Evolutionary conservation across 2,888 invertebrate species (phyloP).

Genomic region (Eulithis testata): DNA sequence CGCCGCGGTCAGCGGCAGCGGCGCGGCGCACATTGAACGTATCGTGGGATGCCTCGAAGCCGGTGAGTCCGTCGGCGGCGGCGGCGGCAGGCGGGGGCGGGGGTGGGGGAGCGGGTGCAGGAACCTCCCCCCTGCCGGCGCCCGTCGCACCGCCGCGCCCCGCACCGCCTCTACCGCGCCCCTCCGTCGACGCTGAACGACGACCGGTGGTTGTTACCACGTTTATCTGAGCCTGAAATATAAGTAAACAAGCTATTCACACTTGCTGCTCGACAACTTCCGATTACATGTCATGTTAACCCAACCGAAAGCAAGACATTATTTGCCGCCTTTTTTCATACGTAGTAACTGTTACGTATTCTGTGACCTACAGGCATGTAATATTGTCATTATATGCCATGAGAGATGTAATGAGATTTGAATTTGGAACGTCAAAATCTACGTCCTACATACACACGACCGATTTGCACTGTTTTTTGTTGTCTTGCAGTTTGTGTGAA

Average conservation of each 20-base stretch:
- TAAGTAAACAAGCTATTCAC: not conserved
- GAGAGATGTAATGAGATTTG: too few relatives aligned
- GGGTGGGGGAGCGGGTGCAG: not conserved
- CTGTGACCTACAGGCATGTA: too few relatives aligned
- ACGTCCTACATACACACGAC: too few relatives aligned
- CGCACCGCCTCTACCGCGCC: conserved; percentile 10
- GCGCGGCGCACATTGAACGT: not conserved
- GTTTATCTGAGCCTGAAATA: conserved; percentile 63
- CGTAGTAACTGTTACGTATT: too few relatives aligned
- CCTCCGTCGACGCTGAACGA: conserved; percentile 30
- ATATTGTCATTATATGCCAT: too few relatives aligned
- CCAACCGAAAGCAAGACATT: too few relatives aligned
- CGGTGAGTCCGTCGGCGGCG: not conserved
- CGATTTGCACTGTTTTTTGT: too few relatives aligned
- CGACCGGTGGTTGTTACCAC: conserved; percentile 59
- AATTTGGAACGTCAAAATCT: too few relatives aligned
- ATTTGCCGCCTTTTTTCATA: too few relatives aligned
- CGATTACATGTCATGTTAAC: too few relatives aligned
- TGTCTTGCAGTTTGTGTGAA: too few relatives aligned
- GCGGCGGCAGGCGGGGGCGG: not conserved
- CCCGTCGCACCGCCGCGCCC: conserved; percentile 14
- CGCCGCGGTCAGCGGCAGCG: not conserved
- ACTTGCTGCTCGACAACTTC: too few relatives aligned
- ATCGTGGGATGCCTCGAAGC: not conserved
- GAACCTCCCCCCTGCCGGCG: not conserved